Evolutionary conservation across 2,797 vertebrate genomes (phyloP), one percentile per base, ranked within the genome.

Genomic region (Sebastes cheni): DNA sequence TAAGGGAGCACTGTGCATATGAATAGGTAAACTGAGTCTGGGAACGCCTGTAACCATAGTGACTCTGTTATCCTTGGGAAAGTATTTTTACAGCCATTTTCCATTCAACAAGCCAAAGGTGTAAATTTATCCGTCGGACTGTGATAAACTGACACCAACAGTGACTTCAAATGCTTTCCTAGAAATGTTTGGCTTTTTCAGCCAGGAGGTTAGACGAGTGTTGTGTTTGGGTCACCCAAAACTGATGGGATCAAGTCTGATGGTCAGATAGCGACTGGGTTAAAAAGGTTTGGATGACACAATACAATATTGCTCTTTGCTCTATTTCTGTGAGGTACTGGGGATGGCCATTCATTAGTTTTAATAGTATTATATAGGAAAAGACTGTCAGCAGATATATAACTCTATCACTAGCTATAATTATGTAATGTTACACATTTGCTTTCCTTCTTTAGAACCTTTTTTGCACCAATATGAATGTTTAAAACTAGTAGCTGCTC

Each of bases 281-380:
- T 65, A 54, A 54, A 73, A 54, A 39, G 46, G 59, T 50, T 64
- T 29, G 13, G 65, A 64, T 81, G 73, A 56, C 29, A 65, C 36
- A 50, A 65, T 16, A 65, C 36, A 50, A 65, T 20, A 22, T 22
- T 54, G 27, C 34, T 67, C 13, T 61, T 29, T 32, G 42, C 25
- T 72, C 29, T 14, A 12, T 69, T 30, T 46, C 16, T 67, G 60
- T 18, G 12, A 54, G 68, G 69, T n/a, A 50, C 16, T 54, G 11
- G 14, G 29, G 6, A 29, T 16, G 8, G 13, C 14, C 12, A 34
- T 29, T 67, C 8, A 30, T 34, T 23, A 50, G 11, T 18, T 66
- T 1, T 20, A 34, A n/a, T 4, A 34, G 54, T 18, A 32, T 8
- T n/a, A 32, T 8, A 72, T 2, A 60, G 36, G 11, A n/a, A 46